Evolutionary conservation across 1,140 invertebrate species (phyloP).

Genomic region (Trissolcus basalis): DNA sequence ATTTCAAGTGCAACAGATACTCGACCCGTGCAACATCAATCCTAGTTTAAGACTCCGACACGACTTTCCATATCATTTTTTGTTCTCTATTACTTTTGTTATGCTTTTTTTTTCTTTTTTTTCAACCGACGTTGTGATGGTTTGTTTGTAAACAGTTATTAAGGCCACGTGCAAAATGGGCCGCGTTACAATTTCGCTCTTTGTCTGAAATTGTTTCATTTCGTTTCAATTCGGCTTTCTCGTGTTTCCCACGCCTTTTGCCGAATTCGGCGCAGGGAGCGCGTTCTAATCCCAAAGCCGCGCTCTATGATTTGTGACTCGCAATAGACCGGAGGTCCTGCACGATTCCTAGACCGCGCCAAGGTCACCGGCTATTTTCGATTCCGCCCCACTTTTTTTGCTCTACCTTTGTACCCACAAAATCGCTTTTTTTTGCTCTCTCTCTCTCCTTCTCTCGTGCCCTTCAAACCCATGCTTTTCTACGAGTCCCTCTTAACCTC

Average conservation of each 20-base stretch:
- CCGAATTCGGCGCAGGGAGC: conserved; percentile 9
- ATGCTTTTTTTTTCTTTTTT: too few species aligned
- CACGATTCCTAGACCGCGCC: conserved; percentile 61
- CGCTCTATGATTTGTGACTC: conserved; percentile 65
- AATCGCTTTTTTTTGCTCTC: too few species aligned
- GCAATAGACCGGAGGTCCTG: conserved; percentile 58
- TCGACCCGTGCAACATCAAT: too few species aligned
- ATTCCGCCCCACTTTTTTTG: conserved; percentile 15
- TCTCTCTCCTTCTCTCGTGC: too few species aligned
- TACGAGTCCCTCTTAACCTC: too few species aligned
- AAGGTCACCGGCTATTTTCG: conserved; percentile 60
- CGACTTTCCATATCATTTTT: too few species aligned
- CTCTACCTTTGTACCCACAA: too few species aligned
- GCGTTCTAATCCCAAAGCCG: conserved; percentile 34
- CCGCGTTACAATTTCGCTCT: background rate
- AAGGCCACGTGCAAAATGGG: background rate
- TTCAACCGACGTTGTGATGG: background rate
- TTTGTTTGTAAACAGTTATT: conserved; percentile 8
- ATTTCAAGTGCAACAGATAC: background rate
- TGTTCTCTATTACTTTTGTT: too few species aligned
- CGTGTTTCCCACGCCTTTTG: background rate
- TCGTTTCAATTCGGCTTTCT: background rate
- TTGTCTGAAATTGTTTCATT: background rate
- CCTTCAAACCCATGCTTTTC: too few species aligned
- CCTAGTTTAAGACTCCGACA: too few species aligned